phyloP scores from a whole-genome alignment of 1,140 invertebrate genomes.

The Drosophila mauritiana region DNA sequence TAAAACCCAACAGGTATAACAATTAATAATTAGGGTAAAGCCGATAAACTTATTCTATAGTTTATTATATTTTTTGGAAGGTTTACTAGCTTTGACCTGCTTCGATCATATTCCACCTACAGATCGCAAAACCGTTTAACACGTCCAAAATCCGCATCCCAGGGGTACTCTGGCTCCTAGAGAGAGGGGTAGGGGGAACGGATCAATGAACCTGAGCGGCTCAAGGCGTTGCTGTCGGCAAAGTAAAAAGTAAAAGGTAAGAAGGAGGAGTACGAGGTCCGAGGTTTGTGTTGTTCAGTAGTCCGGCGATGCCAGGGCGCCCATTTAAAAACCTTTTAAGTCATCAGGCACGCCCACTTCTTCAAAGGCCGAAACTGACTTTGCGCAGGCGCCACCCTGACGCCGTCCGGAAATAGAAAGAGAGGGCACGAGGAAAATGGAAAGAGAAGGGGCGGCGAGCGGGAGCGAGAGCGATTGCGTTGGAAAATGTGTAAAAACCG shows the following conservation, averaged over 20 bases:
- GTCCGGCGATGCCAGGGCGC: conserved; percentile 37
- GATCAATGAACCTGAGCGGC: conserved; percentile 75
- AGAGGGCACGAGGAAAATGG: neutral
- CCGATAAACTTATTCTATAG: too few relatives aligned
- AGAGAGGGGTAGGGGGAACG: conserved; percentile 34
- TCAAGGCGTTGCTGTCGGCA: conserved; percentile 72
- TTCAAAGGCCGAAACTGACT: conserved; percentile 39
- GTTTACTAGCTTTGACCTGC: neutral
- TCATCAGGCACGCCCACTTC: conserved; percentile 80
- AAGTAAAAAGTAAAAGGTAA: conserved; percentile 42
- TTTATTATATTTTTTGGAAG: too few relatives aligned
- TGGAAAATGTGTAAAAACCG: conserved; percentile 39
- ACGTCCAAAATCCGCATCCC: conserved; percentile 32
- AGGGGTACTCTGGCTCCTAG: conserved; percentile 5
- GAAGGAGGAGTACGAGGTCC: conserved; percentile 10
- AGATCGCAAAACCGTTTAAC: conserved; percentile 53
- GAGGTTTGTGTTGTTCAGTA: conserved; percentile 38
- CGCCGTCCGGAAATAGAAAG: conserved; percentile 72
- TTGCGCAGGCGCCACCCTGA: conserved; percentile 77
- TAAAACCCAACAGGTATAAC: too few relatives aligned
- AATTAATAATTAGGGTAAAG: too few relatives aligned
- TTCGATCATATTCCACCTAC: conserved; percentile 7
- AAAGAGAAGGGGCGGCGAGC: conserved; percentile 10
- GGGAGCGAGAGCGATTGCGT: conserved; percentile 9
- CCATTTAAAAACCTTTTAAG: conserved; percentile 83